Base-by-base conservation (phyloP, 2,888 invertebrate genomes). In the Meandrusa payeni region DNA sequence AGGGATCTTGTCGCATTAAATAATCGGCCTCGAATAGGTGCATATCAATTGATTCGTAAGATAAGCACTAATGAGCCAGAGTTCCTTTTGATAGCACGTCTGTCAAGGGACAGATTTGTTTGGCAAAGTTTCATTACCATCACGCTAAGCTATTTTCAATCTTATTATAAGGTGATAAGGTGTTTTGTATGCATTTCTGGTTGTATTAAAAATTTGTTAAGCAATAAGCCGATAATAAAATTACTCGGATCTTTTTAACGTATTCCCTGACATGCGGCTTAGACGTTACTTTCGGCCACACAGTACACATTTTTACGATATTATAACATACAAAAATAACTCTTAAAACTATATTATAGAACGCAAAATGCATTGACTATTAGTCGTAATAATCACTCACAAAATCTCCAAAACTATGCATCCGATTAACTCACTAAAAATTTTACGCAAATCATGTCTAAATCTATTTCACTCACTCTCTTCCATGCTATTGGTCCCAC, bases 231-330 rank as follows among this genome's bases (percentile, higher is more conserved):
- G 64, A 65, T 78, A 76, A 78, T 77, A 71, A 71, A 59, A 71
- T 77, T 77, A 78, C 64, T 64, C 58, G 69, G 67, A 64, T 68
- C 64, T 69, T 64, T 70, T 75, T 74, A 75, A 74, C 71, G 61
- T 69, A 60, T 60, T 12, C 9, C 26, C 31, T 24, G 37, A 31
- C 43, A 23, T 17, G 15, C 17, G 28, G 23, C 44, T 49, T 41
- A 37, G 10, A 41, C 43, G 39, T 48, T 27, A 29, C 26, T 29
- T 24, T 24, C 26, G 37, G 31, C 31, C 37, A 37, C 23, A 39
- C 42, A 43, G 7, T 36, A 29, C 19, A 11, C 15, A 29, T 15
- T 22, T 7, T 5, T 17, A 15, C 11, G 11, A 28, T 5, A 6
- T n/a, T n/a, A n/a, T 13, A 23, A 17, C n/a, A 7, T 29, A 9